Conservation (phyloP, 23 tunicate genomes). For the Botrylloides violaceus region DNA sequence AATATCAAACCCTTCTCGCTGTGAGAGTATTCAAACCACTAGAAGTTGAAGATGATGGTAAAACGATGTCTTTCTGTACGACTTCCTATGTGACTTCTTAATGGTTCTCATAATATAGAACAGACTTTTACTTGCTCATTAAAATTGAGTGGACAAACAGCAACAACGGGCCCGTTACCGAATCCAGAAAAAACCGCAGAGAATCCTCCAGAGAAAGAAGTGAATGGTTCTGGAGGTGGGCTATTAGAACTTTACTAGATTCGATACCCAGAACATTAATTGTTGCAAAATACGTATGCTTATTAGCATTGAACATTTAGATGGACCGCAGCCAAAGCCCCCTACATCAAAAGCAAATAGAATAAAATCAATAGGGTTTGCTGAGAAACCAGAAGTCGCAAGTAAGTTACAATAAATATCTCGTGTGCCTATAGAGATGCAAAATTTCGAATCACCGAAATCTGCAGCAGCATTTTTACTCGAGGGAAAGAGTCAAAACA, state of each 20-base stretch:
- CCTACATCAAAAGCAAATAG: slow-evolving; percentile 32
- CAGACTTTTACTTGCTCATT: slow-evolving; percentile 45
- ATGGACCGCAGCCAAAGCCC: background rate
- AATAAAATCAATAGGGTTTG: slow-evolving; percentile 87
- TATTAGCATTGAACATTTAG: no score
- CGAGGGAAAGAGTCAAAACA: no score
- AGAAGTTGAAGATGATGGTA: slow-evolving; percentile 40
- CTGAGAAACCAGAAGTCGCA: slow-evolving; percentile 53
- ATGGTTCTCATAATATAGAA: slow-evolving; percentile 44
- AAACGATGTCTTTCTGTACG: no score
- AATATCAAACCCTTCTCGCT: slow-evolving; percentile 48
- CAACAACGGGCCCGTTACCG: slow-evolving; percentile 44
- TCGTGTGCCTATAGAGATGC: background rate
- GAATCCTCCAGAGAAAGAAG: slow-evolving; percentile 1
- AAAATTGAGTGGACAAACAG: slow-evolving; percentile 31
- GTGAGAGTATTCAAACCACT: slow-evolving; percentile 54
- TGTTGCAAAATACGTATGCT: no score
- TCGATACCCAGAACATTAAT: no score
- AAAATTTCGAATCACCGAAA: no score
- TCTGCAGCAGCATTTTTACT: no score
- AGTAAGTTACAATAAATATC: background rate
- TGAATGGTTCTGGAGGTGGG: background rate
- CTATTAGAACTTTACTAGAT: no score
- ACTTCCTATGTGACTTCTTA: background rate
- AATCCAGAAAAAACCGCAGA: background rate